phyloP scores from a whole-genome alignment of 2,888 invertebrate genomes.

The Pilophorus perplexus region DNA sequence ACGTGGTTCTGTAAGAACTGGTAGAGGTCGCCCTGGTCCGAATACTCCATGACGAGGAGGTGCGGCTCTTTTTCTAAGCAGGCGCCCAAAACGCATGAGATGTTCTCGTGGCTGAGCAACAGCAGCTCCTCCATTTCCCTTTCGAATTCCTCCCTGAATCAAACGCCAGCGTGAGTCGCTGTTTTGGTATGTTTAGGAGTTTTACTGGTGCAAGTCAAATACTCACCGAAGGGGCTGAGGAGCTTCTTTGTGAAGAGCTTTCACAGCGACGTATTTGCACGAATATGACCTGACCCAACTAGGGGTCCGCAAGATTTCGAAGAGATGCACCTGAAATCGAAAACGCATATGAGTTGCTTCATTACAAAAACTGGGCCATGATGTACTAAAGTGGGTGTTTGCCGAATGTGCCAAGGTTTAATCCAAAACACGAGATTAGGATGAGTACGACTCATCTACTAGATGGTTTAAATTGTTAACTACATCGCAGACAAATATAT shows the following conservation, averaged over 20 bases:
- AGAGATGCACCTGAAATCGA: conserved; percentile 59
- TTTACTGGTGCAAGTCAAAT: too few species aligned
- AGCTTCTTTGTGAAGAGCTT: conserved; percentile 64
- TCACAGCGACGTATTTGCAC: conserved; percentile 67
- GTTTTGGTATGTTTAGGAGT: too few species aligned
- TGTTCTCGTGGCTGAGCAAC: conserved; percentile 68
- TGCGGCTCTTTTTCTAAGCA: conserved; percentile 72
- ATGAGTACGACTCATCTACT: too few species aligned
- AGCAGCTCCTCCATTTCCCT: conserved; percentile 69
- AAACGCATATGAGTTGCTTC: neutral
- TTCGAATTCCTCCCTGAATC: conserved; percentile 67
- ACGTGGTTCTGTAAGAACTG: conserved; percentile 72
- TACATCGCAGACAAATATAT: too few species aligned
- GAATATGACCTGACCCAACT: conserved; percentile 51
- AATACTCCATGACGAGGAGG: conserved; percentile 79
- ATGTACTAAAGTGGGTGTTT: too few species aligned
- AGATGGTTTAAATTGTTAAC: too few species aligned
- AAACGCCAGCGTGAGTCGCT: too few species aligned
- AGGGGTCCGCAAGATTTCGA: conserved; percentile 56
- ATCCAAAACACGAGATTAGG: too few species aligned
- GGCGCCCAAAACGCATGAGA: conserved; percentile 73
- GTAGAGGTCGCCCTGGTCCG: conserved; percentile 78
- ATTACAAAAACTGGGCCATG: too few species aligned
- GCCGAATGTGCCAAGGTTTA: too few species aligned
- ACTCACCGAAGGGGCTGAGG: conserved; percentile 52